Percentiles rank a stretch among this genome's conserved stretches.
phyloP scores from a whole-genome alignment of 1,140 invertebrate genomes.

The Conopomorpha cramerella region DNA sequence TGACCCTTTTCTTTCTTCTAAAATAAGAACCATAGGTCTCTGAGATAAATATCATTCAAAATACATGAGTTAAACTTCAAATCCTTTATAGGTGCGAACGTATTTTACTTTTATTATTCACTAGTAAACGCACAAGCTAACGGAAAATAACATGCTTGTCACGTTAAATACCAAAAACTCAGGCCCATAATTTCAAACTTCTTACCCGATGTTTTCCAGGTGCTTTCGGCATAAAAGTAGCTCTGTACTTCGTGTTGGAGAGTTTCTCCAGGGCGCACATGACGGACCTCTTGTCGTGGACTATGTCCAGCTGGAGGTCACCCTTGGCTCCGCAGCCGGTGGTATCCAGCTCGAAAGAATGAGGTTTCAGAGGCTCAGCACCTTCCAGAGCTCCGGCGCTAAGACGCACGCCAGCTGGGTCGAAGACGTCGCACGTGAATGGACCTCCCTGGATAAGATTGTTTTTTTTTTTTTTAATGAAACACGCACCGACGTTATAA shows the following conservation, averaged over 20 bases:
- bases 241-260: constrained; percentile 79
- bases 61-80: too few relatives aligned
- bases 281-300: constrained; percentile 81
- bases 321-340: constrained; percentile 85
- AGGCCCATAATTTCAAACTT: constrained; percentile 3
- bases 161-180: too few relatives aligned
- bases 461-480: constrained; percentile 2
- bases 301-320: constrained; percentile 87
- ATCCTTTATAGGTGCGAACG: too few relatives aligned
- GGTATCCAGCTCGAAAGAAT: constrained; percentile 74
- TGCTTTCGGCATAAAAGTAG: constrained; percentile 87
- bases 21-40: too few relatives aligned
- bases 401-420: constrained; percentile 87
- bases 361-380: constrained; percentile 75
- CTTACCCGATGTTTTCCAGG: constrained; percentile 85
- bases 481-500: too few relatives aligned
- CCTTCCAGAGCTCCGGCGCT: constrained; percentile 69
- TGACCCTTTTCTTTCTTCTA: too few relatives aligned
- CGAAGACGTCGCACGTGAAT: constrained; percentile 96
- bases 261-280: constrained; percentile 85
- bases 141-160: too few relatives aligned
- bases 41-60: too few relatives aligned
- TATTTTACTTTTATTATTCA: too few relatives aligned
- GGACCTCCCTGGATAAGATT: constrained; percentile 76
- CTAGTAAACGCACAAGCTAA: too few relatives aligned